Percentiles rank a stretch among this genome's conserved stretches.
These are phyloP conservation scores for Aldrovandia affinis DNA, from an alignment of 2,797 vertebrate genomes.

Conservation along the genomic window DNA sequence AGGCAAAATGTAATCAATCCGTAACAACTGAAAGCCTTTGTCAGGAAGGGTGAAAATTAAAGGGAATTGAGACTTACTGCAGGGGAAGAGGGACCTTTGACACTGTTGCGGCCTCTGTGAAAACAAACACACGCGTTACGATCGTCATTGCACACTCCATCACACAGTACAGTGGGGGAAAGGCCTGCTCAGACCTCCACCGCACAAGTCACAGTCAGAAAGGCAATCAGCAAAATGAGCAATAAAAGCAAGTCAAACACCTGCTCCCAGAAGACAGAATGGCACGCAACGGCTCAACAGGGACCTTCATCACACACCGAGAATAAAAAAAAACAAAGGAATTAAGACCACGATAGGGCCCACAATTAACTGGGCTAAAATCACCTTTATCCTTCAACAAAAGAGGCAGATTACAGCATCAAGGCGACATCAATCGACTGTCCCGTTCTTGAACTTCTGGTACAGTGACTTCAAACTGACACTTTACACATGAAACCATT, in stretches of 20 bases:
- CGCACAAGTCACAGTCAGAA: not conserved
- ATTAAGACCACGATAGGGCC: not conserved
- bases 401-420: not conserved
- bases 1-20: not conserved
- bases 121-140: constrained; percentile 35
- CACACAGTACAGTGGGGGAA: not conserved
- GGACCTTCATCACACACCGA: not conserved
- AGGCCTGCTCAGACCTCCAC: not conserved
- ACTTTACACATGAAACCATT: not conserved
- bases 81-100: constrained; percentile 85
- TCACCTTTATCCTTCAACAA: not conserved
- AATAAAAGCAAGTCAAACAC: not conserved
- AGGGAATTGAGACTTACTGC: constrained; percentile 78
- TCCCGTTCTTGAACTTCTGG: not conserved
- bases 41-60: not conserved
- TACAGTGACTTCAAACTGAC: not conserved
- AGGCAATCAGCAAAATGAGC: not conserved
- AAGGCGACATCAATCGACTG: not conserved
- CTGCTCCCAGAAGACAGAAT: not conserved
- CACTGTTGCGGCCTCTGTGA: constrained; percentile 93
- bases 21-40: not conserved
- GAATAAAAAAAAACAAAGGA: not conserved
- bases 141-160: not conserved
- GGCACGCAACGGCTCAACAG: not conserved
- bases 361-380: not conserved